A percentile compares a stretch with the other conserved stretches of the same genome.
phyloP scores from a whole-genome alignment of 2,797 vertebrate species.

The Bovichtus diacanthus region DNA sequence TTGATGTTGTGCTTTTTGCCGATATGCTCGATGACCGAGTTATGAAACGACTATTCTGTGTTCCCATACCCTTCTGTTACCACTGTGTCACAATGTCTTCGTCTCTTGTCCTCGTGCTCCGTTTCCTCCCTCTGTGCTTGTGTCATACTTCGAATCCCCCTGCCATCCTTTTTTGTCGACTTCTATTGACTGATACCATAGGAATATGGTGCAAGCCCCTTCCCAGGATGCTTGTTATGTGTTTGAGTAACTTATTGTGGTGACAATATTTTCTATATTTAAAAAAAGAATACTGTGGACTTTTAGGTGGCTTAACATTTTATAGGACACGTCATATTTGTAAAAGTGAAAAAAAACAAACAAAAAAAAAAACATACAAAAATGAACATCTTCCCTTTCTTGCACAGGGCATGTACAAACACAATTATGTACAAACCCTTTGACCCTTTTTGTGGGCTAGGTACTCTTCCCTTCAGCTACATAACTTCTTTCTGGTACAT shows the following conservation, averaged over 20 bases:
- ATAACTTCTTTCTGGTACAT: conserved; percentile 85
- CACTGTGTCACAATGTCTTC: conserved; percentile 74
- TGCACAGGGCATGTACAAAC: conserved; percentile 93
- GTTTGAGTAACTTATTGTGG: conserved; percentile 88
- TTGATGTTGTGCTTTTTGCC: conserved; percentile 72
- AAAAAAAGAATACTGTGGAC: conserved; percentile 86
- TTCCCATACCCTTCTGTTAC: conserved; percentile 78
- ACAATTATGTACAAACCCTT: conserved; percentile 89
- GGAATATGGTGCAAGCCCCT: conserved; percentile 72
- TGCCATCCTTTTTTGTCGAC: conserved; percentile 68
- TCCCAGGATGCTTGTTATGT: conserved; percentile 84
- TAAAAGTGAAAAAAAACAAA: conserved; percentile 86
- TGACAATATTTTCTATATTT: conserved; percentile 88
- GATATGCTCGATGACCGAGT: conserved; percentile 65
- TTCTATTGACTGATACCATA: conserved; percentile 74
- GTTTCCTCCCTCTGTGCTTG: conserved; percentile 73
- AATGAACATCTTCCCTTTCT: conserved; percentile 84
- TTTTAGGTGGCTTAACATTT: conserved; percentile 92
- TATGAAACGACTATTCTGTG: conserved; percentile 71
- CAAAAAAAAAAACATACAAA: conserved; percentile 50
- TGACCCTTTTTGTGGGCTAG: conserved; percentile 89
- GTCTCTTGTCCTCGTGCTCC: conserved; percentile 72
- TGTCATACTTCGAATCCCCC: conserved; percentile 68
- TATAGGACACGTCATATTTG: conserved; percentile 94
- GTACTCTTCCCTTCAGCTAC: conserved; percentile 89